Evolutionary conservation across 2,113 vertebrate species (phyloP).

Genomic region (Cyanoramphus novaezelandiae): DNA sequence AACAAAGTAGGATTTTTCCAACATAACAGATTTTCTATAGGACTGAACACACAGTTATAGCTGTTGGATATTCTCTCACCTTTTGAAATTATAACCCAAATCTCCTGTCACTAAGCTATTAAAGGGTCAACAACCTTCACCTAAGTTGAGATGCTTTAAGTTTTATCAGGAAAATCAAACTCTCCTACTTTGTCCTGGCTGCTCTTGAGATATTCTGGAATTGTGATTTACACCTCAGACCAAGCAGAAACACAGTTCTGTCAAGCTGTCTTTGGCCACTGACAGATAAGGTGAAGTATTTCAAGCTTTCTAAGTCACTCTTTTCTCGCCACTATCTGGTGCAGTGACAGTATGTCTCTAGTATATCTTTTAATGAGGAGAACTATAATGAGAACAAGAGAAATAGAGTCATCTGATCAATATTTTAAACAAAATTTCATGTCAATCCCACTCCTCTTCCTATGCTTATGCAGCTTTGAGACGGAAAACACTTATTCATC

Average conservation of each 20-base stretch:
- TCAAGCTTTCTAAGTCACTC: neutral
- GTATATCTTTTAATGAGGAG: neutral
- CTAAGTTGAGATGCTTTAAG: neutral
- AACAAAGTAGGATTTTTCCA: neutral
- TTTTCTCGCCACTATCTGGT: neutral
- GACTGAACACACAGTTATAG: neutral
- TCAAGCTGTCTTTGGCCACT: neutral
- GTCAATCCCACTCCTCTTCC: neutral
- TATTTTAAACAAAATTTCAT: neutral
- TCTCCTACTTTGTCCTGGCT: neutral
- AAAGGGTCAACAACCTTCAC: neutral
- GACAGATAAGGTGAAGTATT: neutral
- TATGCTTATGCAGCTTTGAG: neutral
- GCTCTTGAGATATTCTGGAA: neutral
- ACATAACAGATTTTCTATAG: neutral
- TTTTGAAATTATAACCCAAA: neutral
- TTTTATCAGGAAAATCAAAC: neutral
- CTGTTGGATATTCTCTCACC: neutral
- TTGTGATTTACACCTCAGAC: neutral
- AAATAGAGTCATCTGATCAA: neutral
- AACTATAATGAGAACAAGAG: neutral
- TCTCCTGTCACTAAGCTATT: neutral
- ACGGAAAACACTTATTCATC: neutral
- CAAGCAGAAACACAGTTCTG: neutral
- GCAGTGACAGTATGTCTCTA: neutral